Percentiles rank a stretch among this genome's conserved stretches.
Evolutionary conservation across 2,797 vertebrate genomes (phyloP).

Genomic region (Lacerta agilis): DNA sequence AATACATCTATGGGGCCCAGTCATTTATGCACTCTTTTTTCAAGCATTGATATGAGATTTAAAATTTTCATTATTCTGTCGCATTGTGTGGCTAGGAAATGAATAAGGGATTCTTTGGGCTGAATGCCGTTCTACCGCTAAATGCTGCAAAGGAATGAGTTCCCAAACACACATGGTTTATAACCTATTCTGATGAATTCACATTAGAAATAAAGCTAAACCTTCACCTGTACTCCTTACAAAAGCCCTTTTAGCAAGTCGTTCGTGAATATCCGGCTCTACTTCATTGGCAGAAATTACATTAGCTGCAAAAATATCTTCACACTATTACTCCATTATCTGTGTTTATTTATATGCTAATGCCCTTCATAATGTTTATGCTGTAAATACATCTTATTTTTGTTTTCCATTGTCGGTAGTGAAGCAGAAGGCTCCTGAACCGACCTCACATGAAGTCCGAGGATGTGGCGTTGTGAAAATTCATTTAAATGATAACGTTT

Average conservation of each 20-base stretch:
- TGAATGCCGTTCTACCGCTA: constrained; percentile 6
- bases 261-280: not conserved
- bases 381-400: constrained; percentile 45
- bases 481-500: not conserved
- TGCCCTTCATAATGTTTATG: constrained; percentile 36
- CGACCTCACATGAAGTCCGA: not conserved
- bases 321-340: constrained; percentile 30
- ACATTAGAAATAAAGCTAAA: constrained; percentile 14
- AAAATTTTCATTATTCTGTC: constrained; percentile 17
- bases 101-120: constrained; percentile 11
- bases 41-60: not conserved
- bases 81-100: constrained; percentile 2
- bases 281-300: constrained; percentile 26
- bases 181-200: constrained; percentile 23
- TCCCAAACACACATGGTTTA: not conserved
- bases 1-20: not conserved
- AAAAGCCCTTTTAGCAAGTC: constrained; percentile 19
- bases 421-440: not conserved
- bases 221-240: constrained; percentile 21
- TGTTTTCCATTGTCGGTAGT: constrained; percentile 37
- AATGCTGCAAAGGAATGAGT: not conserved
- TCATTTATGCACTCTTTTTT: not conserved
- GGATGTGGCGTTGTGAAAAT: not conserved
- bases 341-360: constrained; percentile 42
- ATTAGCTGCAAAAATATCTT: constrained; percentile 35